Evolutionary conservation across 2,888 invertebrate species (phyloP).

Genomic region (Hypomecis atomaria): DNA sequence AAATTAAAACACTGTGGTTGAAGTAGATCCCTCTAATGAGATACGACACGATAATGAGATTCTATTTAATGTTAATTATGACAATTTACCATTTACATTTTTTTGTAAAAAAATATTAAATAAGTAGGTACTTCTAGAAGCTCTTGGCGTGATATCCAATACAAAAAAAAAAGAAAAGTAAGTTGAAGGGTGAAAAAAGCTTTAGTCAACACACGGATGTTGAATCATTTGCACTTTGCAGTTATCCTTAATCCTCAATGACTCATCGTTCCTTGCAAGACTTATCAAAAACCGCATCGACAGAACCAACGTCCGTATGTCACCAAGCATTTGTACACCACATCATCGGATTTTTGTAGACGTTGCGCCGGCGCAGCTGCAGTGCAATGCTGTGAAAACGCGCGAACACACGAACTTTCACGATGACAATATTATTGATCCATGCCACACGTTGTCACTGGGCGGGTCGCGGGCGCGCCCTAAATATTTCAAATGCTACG

Average conservation of each 20-base stretch:
- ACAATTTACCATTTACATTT: no score
- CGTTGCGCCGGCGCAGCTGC: constrained; percentile 55
- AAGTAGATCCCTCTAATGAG: no score
- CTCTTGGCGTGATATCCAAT: background rate
- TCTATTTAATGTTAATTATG: no score
- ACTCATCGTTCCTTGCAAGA: constrained; percentile 12
- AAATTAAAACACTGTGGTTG: no score
- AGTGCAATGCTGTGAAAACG: constrained; percentile 56
- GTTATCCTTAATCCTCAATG: constrained; percentile 24
- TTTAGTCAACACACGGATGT: constrained; percentile 19
- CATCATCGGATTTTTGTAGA: constrained; percentile 63
- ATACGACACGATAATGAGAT: no score
- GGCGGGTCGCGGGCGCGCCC: constrained; percentile 61
- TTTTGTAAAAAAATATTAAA: no score
- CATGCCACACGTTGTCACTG: constrained; percentile 54
- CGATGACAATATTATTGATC: constrained; percentile 53
- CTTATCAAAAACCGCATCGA: constrained; percentile 6
- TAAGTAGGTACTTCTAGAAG: background rate
- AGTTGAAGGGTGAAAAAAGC: constrained; percentile 19
- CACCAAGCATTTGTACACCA: constrained; percentile 54
- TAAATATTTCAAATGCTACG: constrained; percentile 83
- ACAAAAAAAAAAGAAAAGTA: constrained; percentile 1
- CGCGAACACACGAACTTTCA: constrained; percentile 64
- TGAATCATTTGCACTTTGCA: constrained; percentile 28
- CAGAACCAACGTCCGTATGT: constrained; percentile 32